Evolutionary conservation across 2,888 invertebrate species (phyloP), one percentile per base, ranked within the genome.

Genomic region (Choristoneura rosaceana): DNA sequence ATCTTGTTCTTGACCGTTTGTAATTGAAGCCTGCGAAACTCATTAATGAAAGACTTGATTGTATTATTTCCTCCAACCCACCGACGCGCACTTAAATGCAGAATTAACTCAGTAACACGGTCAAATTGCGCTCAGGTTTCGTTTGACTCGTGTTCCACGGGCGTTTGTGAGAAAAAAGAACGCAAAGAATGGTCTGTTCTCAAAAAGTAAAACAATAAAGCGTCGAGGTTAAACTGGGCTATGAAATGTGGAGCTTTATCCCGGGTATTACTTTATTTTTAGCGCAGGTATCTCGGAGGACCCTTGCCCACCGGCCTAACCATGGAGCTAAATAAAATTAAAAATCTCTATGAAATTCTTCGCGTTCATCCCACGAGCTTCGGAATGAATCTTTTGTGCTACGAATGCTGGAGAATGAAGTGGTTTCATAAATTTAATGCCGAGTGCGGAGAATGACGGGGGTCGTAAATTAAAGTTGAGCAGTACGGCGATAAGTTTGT

Each of bases 51-150:
- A 80, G 81, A 74, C 75, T 61, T 66, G 78, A 79, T 80, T 84
- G 82, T 83, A 78, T 78, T 76, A 76, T 75, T 76, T 63, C 68
- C 73, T 65, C 78, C 50, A 50, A 25, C 62, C 77, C 80, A 75
- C 71, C 67, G 74, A 64, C 71, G 71, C 75, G 81, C 80, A 86
- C 81, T 87, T 83, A 84, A 82, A 85, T 81, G 84, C 82, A 79
- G 85, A 84, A 87, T 89, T 89, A 89, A 84, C 81, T 82, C 82
- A 75, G 79, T 87, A 87, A 86, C 87, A 87, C 86, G 87, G 83
- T 82, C 84, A 85, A 81, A 80, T 82, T 79, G 81, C 79, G 79
- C 80, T 80, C 77, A 81, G 80, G 81, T 82, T 80, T 76, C 60
- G 77, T 67, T 43, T 47, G 70, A 75, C 75, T 82, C 79, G 78